Percentiles rank a stretch among this genome's conserved stretches.
phyloP scores from a whole-genome alignment of 2,797 vertebrate species.

The Iguana delicatissima region DNA sequence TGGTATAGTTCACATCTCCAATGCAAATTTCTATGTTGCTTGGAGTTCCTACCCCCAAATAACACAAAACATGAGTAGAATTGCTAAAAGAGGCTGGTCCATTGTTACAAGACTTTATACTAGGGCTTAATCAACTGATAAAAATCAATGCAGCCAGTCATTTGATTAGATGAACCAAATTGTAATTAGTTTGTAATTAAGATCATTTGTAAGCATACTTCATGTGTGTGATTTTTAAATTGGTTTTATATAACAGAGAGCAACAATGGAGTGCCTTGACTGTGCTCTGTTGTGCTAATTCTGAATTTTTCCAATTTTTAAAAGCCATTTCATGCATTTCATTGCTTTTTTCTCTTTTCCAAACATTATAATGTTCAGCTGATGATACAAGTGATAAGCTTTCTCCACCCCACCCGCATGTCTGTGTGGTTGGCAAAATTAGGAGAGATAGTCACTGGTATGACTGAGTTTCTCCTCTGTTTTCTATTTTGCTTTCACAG shows the following conservation, averaged over 20 bases:
- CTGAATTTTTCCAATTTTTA: constrained; percentile 30
- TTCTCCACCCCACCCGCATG: too few relatives aligned
- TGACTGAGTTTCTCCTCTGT: background rate
- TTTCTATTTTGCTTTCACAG: background rate
- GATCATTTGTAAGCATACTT: constrained; percentile 62
- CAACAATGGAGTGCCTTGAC: constrained; percentile 34
- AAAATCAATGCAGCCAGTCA: constrained; percentile 65
- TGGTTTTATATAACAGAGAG: constrained; percentile 49
- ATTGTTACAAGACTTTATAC: constrained; percentile 46
- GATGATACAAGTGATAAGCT: background rate
- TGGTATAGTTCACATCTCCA: background rate
- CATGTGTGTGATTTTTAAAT: constrained; percentile 55
- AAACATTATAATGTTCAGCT: background rate
- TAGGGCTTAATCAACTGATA: constrained; percentile 66
- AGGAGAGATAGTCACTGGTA: background rate
- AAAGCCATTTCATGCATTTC: background rate
- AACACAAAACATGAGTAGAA: background rate
- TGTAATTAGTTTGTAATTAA: constrained; percentile 71
- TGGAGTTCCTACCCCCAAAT: background rate
- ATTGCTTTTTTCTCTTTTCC: constrained; percentile 11
- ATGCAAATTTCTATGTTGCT: background rate
- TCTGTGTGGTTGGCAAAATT: background rate
- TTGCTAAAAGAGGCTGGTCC: constrained; percentile 9
- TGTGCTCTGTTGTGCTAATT: constrained; percentile 20
- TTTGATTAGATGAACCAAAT: constrained; percentile 68